A percentile compares a stretch with the other conserved stretches of the same genome.
Conservation (phyloP, 2,797 vertebrate species). For the Apogon hyalosoma region DNA sequence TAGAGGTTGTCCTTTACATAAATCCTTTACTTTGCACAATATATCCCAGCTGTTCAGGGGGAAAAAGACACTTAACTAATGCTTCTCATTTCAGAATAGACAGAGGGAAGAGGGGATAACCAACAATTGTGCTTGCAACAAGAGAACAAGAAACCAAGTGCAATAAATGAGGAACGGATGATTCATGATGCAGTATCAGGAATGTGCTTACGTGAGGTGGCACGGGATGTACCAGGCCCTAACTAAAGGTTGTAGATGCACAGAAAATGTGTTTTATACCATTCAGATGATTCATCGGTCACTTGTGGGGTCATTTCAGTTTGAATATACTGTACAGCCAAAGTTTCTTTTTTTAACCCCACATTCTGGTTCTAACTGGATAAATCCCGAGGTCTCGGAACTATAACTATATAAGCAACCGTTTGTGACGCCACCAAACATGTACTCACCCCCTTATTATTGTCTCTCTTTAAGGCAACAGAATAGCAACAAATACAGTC, state of each 20-base stretch:
- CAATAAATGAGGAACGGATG: conserved; percentile 41
- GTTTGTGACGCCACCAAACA: not conserved
- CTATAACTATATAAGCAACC: not conserved
- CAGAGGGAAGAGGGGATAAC: conserved; percentile 6
- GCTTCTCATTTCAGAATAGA: conserved; percentile 34
- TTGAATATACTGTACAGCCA: not conserved
- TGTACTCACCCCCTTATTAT: not conserved
- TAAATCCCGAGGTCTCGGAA: conserved; percentile 16
- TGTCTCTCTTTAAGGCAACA: conserved; percentile 13
- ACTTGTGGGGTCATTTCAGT: conserved; percentile 33
- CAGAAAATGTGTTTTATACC: conserved; percentile 44
- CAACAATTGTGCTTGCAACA: conserved; percentile 19
- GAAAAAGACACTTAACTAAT: conserved; percentile 31
- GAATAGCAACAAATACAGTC: not conserved
- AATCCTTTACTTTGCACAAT: conserved; percentile 25
- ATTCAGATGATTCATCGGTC: conserved; percentile 46
- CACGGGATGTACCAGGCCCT: conserved; percentile 44
- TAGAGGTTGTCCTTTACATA: conserved; percentile 17
- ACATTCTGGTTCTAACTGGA: not conserved
- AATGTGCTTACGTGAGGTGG: conserved; percentile 62
- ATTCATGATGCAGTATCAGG: conserved; percentile 57
- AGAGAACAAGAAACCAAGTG: conserved; percentile 32
- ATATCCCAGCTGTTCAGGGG: conserved; percentile 17
- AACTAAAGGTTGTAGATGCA: conserved; percentile 57
- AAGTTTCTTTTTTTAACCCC: conserved; percentile 8